Percentiles rank a stretch among this genome's conserved stretches.
phyloP scores from a whole-genome alignment of 2,888 invertebrate species.

The Laothoe populi region DNA sequence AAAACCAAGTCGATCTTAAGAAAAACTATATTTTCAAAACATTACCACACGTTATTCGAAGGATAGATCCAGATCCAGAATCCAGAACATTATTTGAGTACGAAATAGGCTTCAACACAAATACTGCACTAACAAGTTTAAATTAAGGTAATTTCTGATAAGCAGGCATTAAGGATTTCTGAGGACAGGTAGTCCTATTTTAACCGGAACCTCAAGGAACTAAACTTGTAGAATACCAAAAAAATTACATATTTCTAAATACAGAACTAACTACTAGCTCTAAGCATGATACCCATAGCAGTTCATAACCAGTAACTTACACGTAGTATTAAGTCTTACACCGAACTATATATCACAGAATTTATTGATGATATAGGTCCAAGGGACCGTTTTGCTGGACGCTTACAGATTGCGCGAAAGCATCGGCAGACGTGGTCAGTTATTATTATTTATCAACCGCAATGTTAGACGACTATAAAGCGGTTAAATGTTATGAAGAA shows the following conservation, averaged over 20 bases:
- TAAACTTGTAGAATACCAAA: too few species aligned
- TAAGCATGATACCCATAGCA: background rate
- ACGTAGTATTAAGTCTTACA: conserved; percentile 29
- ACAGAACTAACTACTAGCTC: background rate
- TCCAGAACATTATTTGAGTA: too few species aligned
- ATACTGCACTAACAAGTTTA: too few species aligned
- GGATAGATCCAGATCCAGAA: too few species aligned
- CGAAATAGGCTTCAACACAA: too few species aligned
- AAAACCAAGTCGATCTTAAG: too few species aligned
- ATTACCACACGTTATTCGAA: too few species aligned
- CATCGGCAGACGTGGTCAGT: conserved; percentile 45
- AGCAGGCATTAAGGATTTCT: too few species aligned
- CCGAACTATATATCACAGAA: conserved; percentile 26
- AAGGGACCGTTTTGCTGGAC: conserved; percentile 23
- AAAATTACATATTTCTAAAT: background rate
- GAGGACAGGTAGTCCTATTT: too few species aligned
- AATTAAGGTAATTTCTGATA: too few species aligned
- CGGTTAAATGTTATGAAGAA: conserved; percentile 59
- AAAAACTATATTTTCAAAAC: too few species aligned
- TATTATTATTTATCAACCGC: conserved; percentile 70
- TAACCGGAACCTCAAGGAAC: too few species aligned
- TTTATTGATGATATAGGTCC: conserved; percentile 26
- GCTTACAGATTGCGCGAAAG: conserved; percentile 25
- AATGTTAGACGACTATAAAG: conserved; percentile 46
- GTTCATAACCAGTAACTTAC: conserved; percentile 1